Evolutionary conservation across 2,113 vertebrate species (phyloP).

Genomic region (Mixornis gularis): DNA sequence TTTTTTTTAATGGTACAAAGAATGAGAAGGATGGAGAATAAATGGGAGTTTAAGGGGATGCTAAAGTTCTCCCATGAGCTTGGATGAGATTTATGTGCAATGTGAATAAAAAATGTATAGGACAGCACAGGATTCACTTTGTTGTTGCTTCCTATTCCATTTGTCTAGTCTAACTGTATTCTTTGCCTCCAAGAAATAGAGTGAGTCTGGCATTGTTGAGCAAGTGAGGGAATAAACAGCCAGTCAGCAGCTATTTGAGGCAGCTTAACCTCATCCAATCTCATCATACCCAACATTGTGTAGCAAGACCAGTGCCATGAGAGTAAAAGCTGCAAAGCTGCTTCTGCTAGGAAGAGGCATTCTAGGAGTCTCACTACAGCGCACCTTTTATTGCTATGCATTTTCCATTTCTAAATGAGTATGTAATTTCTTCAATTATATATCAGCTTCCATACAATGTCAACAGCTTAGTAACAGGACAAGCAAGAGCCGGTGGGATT

Average conservation of each 20-base stretch:
- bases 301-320: constrained; percentile 18
- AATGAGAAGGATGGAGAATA: constrained; percentile 35
- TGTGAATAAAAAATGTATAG: constrained; percentile 48
- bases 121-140: constrained; percentile 15
- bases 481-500: neutral
- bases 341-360: neutral
- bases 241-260: constrained; percentile 29
- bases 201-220: constrained; percentile 4
- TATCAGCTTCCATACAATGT: neutral
- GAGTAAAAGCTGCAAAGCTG: neutral
- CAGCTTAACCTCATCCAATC: constrained; percentile 32
- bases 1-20: constrained; percentile 45
- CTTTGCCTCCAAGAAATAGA: constrained; percentile 22
- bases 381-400: neutral
- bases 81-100: constrained; percentile 44
- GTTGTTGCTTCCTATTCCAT: constrained; percentile 22
- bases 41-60: constrained; percentile 38
- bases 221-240: constrained; percentile 12
- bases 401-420: neutral
- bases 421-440: neutral
- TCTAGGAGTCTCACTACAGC: neutral
- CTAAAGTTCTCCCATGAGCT: constrained; percentile 35
- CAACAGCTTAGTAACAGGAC: neutral
- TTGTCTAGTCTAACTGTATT: constrained; percentile 36
- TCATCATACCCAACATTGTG: neutral